Evolutionary conservation across 2,797 vertebrate genomes (phyloP), one percentile per base, ranked within the genome.

Genomic region (Pempheris klunzingeri): DNA sequence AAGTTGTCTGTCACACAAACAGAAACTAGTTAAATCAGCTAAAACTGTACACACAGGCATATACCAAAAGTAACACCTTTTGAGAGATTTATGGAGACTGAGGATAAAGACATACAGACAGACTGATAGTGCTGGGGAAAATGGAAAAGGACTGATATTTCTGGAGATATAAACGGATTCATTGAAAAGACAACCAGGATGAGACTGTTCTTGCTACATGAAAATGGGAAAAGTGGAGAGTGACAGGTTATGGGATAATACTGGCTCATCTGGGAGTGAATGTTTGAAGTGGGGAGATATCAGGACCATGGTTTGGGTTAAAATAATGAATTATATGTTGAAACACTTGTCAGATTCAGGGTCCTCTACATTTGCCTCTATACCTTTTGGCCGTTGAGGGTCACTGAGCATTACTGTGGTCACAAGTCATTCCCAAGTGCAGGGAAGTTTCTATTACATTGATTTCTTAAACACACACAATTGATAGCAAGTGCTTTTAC

Each of bases 351-450:
- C 50, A 79, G 59, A 70, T 71, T 77, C 44, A 32, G 46, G 30
- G 58, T 75, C 49, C 14, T 66, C 46, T 17, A 28, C 75, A 28
- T 52, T 49, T 5, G 5, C 59, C 52, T 64, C 63, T 71, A 72
- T 65, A 26, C 78, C 66, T 78, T 71, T 82, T 86, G 63, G 47
- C 39, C n/a, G 69, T 30, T 55, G 44, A 0, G 58, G 83, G 66
- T 87, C 87, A 87, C 63, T 70, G 67, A 87, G 79, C 78, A 71
- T 89, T 58, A 71, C 39, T 34, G 60, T 71, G 73, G 77, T 81
- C 66, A 59, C 36, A 71, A 69, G 71, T 85, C 74, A 64, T 22
- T 61, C 58, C 38, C 44, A 69, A 81, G 49, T 53, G 49, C 47
- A 17, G 43, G 30, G 36, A 46, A 52, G 7, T 67, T 63, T 74